Conservation (phyloP, 2,888 invertebrate genomes). For the Temnothorax unifasciatus region DNA sequence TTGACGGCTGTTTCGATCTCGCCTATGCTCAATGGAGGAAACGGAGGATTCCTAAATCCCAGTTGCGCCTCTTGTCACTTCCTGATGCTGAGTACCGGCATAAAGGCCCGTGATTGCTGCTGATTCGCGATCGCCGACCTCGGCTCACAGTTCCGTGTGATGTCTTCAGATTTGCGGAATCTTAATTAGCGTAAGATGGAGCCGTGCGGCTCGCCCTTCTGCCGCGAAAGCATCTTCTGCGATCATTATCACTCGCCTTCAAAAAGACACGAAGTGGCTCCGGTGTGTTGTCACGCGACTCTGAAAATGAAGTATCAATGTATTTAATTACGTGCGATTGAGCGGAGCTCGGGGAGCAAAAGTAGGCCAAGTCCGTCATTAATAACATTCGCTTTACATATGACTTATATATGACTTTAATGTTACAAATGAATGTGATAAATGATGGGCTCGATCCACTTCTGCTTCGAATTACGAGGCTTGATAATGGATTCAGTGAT, state of each 20-base stretch:
- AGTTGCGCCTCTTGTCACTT: conserved; percentile 70
- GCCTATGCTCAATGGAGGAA: conserved; percentile 52
- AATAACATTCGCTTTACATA: conserved; percentile 14
- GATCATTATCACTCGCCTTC: conserved; percentile 8
- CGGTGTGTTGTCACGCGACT: not conserved
- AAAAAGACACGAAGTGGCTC: not conserved
- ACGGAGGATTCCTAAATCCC: conserved; percentile 66
- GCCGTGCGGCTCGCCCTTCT: conserved; percentile 73
- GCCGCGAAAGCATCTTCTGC: conserved; percentile 73
- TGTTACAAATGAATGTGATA: conserved; percentile 26
- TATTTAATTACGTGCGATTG: conserved; percentile 3
- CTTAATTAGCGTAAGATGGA: conserved; percentile 61
- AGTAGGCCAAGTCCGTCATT: not conserved
- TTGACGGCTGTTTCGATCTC: conserved; percentile 81
- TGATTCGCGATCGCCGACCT: conserved; percentile 25
- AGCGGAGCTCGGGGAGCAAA: not conserved
- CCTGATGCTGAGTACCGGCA: conserved; percentile 72
- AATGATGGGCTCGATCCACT: not conserved
- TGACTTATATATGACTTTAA: conserved; percentile 4
- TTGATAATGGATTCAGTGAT: conserved; percentile 26
- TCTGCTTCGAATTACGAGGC: not conserved
- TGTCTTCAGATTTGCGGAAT: conserved; percentile 57
- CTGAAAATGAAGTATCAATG: conserved; percentile 9
- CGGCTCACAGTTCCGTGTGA: conserved; percentile 59
- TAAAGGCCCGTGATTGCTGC: conserved; percentile 69